These are phyloP conservation scores for Tupiocoris notatus DNA, from an alignment of 2,888 invertebrate species.

Conservation along the genomic window DNA sequence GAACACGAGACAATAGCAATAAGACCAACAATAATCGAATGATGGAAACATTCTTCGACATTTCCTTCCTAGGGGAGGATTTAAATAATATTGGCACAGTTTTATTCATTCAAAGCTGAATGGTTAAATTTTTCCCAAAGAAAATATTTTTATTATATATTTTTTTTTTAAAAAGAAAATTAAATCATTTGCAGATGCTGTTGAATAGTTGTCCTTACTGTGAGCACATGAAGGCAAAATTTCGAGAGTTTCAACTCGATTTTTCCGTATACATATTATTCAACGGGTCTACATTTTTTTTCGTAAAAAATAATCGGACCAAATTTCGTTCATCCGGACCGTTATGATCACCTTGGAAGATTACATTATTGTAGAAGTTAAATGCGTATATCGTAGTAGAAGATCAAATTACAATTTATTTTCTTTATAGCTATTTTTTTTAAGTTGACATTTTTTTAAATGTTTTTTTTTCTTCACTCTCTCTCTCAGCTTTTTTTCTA, in stretches of 20 bases:
- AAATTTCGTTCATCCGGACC: not conserved
- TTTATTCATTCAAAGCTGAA: not conserved
- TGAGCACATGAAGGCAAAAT: not conserved
- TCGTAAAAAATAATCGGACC: not conserved
- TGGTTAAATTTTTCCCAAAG: not conserved
- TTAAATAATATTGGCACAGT: not conserved
- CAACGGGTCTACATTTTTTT: constrained; percentile 42
- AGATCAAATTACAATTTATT: constrained; percentile 41
- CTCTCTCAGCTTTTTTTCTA: too few species aligned
- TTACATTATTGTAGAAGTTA: constrained; percentile 47
- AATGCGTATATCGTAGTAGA: constrained; percentile 47
- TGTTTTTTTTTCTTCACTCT: too few species aligned
- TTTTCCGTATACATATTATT: constrained; percentile 49
- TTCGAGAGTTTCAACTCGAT: constrained; percentile 41
- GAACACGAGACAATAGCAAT: not conserved
- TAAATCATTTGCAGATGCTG: too few species aligned
- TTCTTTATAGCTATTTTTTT: constrained; percentile 21
- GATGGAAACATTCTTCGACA: not conserved
- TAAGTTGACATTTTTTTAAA: too few species aligned
- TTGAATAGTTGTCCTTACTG: not conserved
- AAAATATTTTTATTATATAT: not conserved
- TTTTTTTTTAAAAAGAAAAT: too few species aligned
- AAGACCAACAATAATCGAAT: not conserved
- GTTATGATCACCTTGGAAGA: constrained; percentile 47
- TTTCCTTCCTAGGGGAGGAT: not conserved